A percentile compares a stretch with the other conserved stretches of the same genome.
These are phyloP conservation scores for Papilio glaucus DNA, from an alignment of 1,140 invertebrate species.

Conservation along the genomic window DNA sequence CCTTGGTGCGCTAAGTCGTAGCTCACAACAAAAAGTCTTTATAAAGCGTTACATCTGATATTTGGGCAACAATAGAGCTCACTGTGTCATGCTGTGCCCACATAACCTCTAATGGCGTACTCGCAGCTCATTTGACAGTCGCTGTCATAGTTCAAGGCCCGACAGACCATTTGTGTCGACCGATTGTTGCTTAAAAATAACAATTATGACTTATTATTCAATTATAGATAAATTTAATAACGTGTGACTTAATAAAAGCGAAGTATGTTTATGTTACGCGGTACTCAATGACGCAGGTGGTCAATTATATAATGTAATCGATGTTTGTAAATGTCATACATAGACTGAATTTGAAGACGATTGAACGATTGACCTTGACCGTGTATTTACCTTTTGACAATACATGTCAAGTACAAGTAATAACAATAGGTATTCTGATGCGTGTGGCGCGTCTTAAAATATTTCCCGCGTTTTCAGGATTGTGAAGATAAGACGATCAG, in stretches of 20 bases:
- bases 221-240: slow-evolving; percentile 17
- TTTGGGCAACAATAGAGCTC: slow-evolving; percentile 50
- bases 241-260: background rate
- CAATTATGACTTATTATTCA: slow-evolving; percentile 28
- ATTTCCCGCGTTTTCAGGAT: too few relatives aligned
- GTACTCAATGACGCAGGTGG: slow-evolving; percentile 33
- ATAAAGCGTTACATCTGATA: slow-evolving; percentile 46
- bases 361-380: background rate
- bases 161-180: slow-evolving; percentile 29
- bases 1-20: slow-evolving; percentile 46
- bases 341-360: background rate
- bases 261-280: background rate
- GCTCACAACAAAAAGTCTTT: slow-evolving; percentile 38
- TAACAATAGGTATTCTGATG: too few relatives aligned
- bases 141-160: slow-evolving; percentile 64
- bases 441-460: too few relatives aligned
- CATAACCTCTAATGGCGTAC: slow-evolving; percentile 57
- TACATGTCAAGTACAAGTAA: background rate
- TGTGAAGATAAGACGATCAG: too few relatives aligned
- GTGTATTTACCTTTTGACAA: background rate
- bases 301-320: slow-evolving; percentile 24
- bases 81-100: slow-evolving; percentile 50
- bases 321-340: slow-evolving; percentile 9
- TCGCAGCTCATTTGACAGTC: slow-evolving; percentile 53
- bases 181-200: slow-evolving; percentile 27